These are phyloP conservation scores for Mirza zaza DNA, from an alignment of 2,113 vertebrate species.

Conservation along the genomic window DNA sequence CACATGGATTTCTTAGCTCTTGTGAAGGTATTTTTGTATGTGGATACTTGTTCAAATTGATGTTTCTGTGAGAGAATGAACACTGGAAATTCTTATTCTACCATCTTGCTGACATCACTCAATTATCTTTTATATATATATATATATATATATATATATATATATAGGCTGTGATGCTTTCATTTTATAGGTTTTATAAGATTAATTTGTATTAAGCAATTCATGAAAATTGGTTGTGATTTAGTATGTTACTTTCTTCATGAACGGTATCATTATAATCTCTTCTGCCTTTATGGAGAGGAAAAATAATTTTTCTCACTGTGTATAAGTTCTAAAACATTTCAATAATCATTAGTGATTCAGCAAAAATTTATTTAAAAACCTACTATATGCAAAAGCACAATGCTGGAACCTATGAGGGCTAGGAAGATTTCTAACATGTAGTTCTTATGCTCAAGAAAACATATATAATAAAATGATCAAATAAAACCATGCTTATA, in stretches of 20 bases:
- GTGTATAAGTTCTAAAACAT: slow-evolving; percentile 53
- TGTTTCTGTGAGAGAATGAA: background rate
- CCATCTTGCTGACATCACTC: background rate
- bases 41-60: background rate
- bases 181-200: slow-evolving; percentile 19
- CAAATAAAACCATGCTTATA: background rate
- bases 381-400: background rate
- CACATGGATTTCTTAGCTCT: background rate
- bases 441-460: background rate
- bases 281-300: slow-evolving; percentile 34
- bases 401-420: background rate
- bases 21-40: background rate
- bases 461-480: background rate
- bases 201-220: slow-evolving; percentile 52
- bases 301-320: slow-evolving; percentile 36
- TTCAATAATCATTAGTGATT: slow-evolving; percentile 40
- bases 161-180: background rate
- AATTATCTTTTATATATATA: background rate
- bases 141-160: too few relatives aligned
- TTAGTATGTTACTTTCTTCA: slow-evolving; percentile 41
- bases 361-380: slow-evolving; percentile 53
- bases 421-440: background rate
- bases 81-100: background rate
- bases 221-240: slow-evolving; percentile 53
- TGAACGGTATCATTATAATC: slow-evolving; percentile 52